Conservation (phyloP, 2,888 invertebrate species). For the Nephrotoma appendiculata region DNA sequence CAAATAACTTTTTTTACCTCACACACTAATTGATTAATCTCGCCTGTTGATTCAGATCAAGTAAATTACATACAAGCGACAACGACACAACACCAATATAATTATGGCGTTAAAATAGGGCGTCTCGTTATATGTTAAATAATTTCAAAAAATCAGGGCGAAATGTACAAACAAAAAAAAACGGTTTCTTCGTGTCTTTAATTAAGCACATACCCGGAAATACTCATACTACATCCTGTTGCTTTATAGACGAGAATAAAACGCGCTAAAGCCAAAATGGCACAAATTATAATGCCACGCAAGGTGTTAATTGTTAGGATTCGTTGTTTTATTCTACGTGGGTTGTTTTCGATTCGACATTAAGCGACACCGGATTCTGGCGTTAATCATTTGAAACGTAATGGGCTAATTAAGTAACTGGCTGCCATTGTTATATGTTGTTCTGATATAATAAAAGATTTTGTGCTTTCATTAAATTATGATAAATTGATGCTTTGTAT, state of each 20-base stretch:
- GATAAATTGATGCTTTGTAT: not conserved
- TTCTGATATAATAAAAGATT: not conserved
- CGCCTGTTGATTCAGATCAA: not conserved
- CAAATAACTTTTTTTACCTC: not conserved
- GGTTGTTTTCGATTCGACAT: too few species aligned
- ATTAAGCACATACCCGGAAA: not conserved
- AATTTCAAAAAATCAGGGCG: not conserved
- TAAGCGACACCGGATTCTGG: not conserved
- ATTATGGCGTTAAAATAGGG: not conserved
- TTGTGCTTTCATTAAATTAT: not conserved
- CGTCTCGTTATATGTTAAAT: not conserved
- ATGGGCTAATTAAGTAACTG: not conserved
- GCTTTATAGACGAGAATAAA: not conserved
- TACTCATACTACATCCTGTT: not conserved
- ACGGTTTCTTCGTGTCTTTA: not conserved
- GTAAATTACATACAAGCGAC: not conserved
- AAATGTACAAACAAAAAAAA: not conserved
- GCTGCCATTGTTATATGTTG: not conserved
- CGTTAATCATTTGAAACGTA: not conserved
- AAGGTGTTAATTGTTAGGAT: too few species aligned
- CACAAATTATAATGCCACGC: too few species aligned
- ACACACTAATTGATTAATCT: not conserved
- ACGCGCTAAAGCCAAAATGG: too few species aligned
- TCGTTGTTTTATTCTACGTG: too few species aligned
- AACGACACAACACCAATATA: not conserved